phyloP scores from a whole-genome alignment of 2,888 invertebrate genomes.

The Apamea anceps region DNA sequence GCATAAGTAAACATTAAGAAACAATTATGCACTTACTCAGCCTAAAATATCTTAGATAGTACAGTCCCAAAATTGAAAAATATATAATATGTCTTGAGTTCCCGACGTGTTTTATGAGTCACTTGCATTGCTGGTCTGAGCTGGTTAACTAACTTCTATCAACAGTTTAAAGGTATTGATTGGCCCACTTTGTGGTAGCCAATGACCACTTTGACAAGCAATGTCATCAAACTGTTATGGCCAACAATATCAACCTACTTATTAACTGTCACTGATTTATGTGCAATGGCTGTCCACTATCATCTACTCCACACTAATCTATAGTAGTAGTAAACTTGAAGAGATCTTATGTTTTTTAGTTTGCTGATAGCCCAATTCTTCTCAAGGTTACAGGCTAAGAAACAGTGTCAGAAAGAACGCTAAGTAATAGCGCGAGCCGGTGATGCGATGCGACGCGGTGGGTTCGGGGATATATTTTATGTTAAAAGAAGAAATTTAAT shows the following conservation, averaged over 20 bases:
- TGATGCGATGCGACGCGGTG: too few relatives aligned
- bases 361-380: not conserved
- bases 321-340: not conserved
- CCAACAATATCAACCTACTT: not conserved
- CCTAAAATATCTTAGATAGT: conserved; percentile 5
- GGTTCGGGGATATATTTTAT: not conserved
- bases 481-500: not conserved
- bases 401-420: too few relatives aligned
- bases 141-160: not conserved
- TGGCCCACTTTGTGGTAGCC: not conserved
- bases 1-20: not conserved
- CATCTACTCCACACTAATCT: not conserved
- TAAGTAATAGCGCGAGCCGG: too few relatives aligned
- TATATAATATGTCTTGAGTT: not conserved
- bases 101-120: not conserved
- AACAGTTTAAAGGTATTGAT: conserved; percentile 2
- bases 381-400: not conserved
- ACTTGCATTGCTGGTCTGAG: not conserved
- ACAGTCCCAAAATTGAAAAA: not conserved
- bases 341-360: not conserved
- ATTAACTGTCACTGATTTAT: not conserved
- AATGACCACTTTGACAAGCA: not conserved
- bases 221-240: conserved; percentile 1
- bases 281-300: not conserved
- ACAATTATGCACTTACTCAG: not conserved